Evolutionary conservation across 2,113 vertebrate genomes (phyloP), one percentile per base, ranked within the genome.

Genomic region (Cisticola juncidis): DNA sequence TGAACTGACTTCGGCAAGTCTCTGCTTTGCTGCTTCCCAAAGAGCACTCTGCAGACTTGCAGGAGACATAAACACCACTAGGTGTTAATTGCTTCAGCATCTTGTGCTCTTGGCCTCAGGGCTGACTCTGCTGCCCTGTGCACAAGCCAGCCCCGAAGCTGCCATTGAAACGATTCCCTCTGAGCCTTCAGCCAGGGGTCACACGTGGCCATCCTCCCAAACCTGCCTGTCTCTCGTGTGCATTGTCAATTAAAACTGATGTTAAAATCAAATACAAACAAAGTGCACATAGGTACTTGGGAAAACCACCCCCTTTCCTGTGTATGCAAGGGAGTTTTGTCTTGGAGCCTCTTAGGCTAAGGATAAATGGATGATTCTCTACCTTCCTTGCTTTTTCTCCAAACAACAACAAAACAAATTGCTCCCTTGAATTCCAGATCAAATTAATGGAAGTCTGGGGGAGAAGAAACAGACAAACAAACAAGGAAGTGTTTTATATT

Each of bases 401-500:
- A 36, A 58, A 38, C 5, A 57, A 47, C 20, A 33, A 38, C 14
- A 45, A 36, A 42, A 54, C 15, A 56, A 31, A 17, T 22, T 25
- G 3, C 13, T 86, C 26, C 9, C 11, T 92, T 56, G 48, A 70
- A 84, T 66, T 86, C 21, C 60, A 64, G 33, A 56, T 86, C 12
- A 71, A 88, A 86, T 83, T 74, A 62, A 76, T 79, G 26, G 44
- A 93, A 83, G 57, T 23, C 36, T 60, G 8, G n/a, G 33, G 14
- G 14, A 26, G 62, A 91, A 53, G 31, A 44, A 91, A 29, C 18
- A 70, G 60, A 38, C 28, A 86, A 88, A 65, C 57, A 91, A 94
- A 56, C 40, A 61, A 61, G 50, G 70, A 91, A 83, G 15, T 58
- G 29, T 73, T 97, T 80, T 86, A 61, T 83, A 62, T 91, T 80